phyloP scores from a whole-genome alignment of 2,888 invertebrate genomes.

The Clivina fossor region DNA sequence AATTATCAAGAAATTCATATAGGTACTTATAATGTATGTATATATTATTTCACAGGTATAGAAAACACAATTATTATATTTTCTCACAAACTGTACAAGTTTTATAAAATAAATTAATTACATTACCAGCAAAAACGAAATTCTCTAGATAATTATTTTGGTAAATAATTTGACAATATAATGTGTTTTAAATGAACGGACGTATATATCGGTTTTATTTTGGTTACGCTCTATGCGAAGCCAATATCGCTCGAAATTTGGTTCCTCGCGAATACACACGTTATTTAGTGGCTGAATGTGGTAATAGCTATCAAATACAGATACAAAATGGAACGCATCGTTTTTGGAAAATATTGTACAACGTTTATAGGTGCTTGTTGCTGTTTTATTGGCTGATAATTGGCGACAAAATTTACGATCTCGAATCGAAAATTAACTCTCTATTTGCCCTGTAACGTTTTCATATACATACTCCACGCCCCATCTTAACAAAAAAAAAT shows the following conservation, averaged over 20 bases:
- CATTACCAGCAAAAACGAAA: not conserved
- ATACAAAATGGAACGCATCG: constrained; percentile 38
- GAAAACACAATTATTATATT: not conserved
- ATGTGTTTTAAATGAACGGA: not conserved
- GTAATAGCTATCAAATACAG: constrained; percentile 48
- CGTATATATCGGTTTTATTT: not conserved
- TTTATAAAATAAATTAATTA: not conserved
- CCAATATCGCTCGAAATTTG: constrained; percentile 40
- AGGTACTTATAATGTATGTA: too few relatives aligned
- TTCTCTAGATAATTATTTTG: too few relatives aligned
- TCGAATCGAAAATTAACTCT: constrained; percentile 23
- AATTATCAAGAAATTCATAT: too few relatives aligned
- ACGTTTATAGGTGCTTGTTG: constrained; percentile 23
- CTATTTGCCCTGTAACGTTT: too few relatives aligned
- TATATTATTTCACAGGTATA: too few relatives aligned
- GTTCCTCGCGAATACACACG: constrained; percentile 45
- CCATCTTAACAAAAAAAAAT: too few relatives aligned
- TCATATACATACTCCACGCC: too few relatives aligned
- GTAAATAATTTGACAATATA: not conserved
- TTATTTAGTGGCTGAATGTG: constrained; percentile 47
- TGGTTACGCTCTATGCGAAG: not conserved
- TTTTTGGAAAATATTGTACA: constrained; percentile 29
- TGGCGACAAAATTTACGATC: constrained; percentile 22
- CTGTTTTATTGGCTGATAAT: constrained; percentile 31
- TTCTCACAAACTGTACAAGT: not conserved